Conservation (phyloP, 2,797 vertebrate species). For the Chiropotes sagulatus region DNA sequence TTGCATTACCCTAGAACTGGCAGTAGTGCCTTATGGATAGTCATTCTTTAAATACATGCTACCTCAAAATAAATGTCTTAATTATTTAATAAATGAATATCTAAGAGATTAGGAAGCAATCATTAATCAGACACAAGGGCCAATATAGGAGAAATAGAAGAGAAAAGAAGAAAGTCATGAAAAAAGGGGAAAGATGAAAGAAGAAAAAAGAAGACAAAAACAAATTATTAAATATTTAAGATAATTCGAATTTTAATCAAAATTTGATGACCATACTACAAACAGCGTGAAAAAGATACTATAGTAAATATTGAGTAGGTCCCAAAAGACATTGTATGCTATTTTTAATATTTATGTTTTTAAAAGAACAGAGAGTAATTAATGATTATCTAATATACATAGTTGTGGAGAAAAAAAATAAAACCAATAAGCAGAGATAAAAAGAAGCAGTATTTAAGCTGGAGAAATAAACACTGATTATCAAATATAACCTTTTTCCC, state of each 20-base stretch:
- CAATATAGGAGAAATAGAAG: not conserved
- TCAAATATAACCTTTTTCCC: not conserved
- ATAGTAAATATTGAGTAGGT: not conserved
- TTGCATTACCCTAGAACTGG: not conserved
- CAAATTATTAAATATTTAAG: not conserved
- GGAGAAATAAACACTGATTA: not conserved
- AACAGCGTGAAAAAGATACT: not conserved
- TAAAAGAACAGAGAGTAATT: not conserved
- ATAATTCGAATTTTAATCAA: not conserved
- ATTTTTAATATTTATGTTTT: not conserved
- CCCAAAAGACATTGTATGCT: not conserved
- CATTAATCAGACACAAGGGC: not conserved
- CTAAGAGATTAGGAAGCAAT: not conserved
- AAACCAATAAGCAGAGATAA: not conserved
- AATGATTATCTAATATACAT: not conserved
- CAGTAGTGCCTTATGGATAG: rapidly evolving
- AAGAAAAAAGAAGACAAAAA: not conserved
- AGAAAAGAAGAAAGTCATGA: not conserved
- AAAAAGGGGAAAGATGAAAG: not conserved
- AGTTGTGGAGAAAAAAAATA: not conserved
- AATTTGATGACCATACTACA: not conserved
- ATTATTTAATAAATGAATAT: not conserved
- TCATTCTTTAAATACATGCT: not conserved
- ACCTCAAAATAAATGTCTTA: not conserved
- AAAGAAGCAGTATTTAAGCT: not conserved